Base-by-base conservation (phyloP, 2,888 invertebrate species). In the Vannuccia rotundouncinata region DNA sequence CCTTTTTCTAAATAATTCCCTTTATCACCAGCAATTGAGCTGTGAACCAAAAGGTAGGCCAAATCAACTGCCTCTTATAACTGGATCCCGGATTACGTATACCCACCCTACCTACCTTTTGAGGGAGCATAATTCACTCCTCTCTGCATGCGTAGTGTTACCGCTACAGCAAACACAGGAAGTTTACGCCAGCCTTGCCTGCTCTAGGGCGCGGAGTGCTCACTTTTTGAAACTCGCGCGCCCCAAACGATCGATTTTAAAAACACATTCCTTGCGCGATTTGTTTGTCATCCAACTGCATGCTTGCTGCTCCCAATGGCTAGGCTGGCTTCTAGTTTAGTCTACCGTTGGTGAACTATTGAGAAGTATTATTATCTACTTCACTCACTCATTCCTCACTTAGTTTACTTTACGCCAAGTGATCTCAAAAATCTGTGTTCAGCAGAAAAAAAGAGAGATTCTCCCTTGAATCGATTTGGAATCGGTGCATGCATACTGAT, bases 121-220 rank as follows among this genome's bases (percentile, higher is more conserved):
- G 17, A 45, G 10, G 10, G 5, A 17, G 45, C 45, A 45, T 45
- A 45, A 22, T 22, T 22, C 2, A 66, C 66, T 66, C 5, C 25
- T n/a, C 25, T n/a, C 66, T 66, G 17, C 45, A 45, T 10, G 45
- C 25, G 66, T 22, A 66, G 66, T 22, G 10, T 66, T 66, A 66
- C 5, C 66, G 66, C 66, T 22, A 66, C 66, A 66, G 66, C 66
- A 66, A 66, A 66, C 66, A 66, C 66, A 66, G 66, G 66, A 66
- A 66, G 66, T 66, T 66, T 66, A 66, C 22, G 66, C 17, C 22
- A 2, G 2, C 22, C 2, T 66, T 17, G 66, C 2, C 2, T 66
- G 25, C 22, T 22, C 22, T 13, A 22, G 66, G 2, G 66, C 66
- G 25, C 17, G 2, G 10, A 66, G 66, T 66, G 66, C 66, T 66